Percentiles rank a stretch among this genome's conserved stretches.
Conservation (phyloP, 2,797 vertebrate species). For the Alosa sapidissima region DNA sequence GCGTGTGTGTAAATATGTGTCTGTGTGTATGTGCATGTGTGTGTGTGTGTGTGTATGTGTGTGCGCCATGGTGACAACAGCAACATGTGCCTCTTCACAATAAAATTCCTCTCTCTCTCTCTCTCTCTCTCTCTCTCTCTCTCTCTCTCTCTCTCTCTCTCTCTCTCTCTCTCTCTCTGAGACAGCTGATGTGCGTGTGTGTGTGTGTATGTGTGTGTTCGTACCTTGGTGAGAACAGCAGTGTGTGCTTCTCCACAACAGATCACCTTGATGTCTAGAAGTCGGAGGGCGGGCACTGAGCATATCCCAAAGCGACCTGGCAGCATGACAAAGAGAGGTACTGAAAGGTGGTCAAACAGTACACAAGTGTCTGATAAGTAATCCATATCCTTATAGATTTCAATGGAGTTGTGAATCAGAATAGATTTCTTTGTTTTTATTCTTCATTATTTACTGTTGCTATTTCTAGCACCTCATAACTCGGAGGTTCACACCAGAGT, state of each 20-base stretch:
- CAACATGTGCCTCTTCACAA: conserved; percentile 77
- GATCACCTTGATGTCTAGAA: conserved; percentile 64
- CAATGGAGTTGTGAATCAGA: no score
- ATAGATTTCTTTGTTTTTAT: no score
- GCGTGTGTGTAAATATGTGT: neutral
- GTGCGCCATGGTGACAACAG: conserved; percentile 70
- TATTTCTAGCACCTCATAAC: no score
- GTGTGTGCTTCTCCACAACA: conserved; percentile 78
- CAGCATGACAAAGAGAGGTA: neutral
- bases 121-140: no score
- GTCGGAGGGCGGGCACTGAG: conserved; percentile 69
- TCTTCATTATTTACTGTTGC: no score
- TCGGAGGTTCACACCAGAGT: no score
- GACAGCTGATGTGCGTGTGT: neutral
- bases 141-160: no score
- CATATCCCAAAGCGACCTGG: conserved; percentile 12
- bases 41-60: neutral
- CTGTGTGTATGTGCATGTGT: neutral
- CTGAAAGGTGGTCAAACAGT: neutral
- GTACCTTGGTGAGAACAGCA: conserved; percentile 75
- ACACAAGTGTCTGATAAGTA: neutral
- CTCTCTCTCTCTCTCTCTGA: no score
- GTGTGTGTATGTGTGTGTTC: neutral
- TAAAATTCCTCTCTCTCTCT: no score
- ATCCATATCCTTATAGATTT: neutral